A percentile compares a stretch with the other conserved stretches of the same genome.
Evolutionary conservation across 2,797 vertebrate genomes (phyloP).

Genomic region (Borostomias antarcticus): DNA sequence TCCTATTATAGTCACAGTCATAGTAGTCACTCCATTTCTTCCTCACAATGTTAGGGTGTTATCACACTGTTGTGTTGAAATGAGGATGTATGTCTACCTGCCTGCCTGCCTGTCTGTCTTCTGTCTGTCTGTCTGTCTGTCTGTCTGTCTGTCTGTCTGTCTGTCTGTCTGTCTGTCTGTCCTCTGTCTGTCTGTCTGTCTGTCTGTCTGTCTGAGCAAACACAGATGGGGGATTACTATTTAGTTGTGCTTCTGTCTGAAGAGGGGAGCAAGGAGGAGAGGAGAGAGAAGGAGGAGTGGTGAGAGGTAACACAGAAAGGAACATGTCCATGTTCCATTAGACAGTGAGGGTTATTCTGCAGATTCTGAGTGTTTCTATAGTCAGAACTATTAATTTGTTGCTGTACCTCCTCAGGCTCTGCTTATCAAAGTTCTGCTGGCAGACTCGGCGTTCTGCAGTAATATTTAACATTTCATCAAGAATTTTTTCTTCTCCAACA

Average conservation of each 20-base stretch:
- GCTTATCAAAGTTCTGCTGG: not conserved
- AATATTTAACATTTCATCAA: constrained; percentile 13
- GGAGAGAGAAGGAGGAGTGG: no score
- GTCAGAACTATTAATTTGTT: not conserved
- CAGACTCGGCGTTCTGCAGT: not conserved
- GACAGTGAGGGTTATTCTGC: not conserved
- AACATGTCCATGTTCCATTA: not conserved
- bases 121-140: not conserved
- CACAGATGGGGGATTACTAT: no score
- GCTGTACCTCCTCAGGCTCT: not conserved
- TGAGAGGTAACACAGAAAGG: not conserved
- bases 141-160: not conserved
- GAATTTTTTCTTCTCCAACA: constrained; percentile 13
- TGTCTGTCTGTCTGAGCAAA: not conserved
- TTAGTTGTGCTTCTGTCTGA: not conserved
- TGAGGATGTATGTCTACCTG: no score
- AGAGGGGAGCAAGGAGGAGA: not conserved
- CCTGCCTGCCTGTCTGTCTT: not conserved
- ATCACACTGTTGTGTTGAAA: no score
- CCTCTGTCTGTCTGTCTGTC: constrained; percentile 14
- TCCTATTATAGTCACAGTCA: no score
- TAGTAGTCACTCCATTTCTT: no score
- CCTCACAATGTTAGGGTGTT: no score
- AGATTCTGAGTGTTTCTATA: not conserved
- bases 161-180: constrained; percentile 26